Percentiles rank a stretch among this genome's conserved stretches.
phyloP scores from a whole-genome alignment of 2,113 vertebrate genomes.

The Esox niger region DNA sequence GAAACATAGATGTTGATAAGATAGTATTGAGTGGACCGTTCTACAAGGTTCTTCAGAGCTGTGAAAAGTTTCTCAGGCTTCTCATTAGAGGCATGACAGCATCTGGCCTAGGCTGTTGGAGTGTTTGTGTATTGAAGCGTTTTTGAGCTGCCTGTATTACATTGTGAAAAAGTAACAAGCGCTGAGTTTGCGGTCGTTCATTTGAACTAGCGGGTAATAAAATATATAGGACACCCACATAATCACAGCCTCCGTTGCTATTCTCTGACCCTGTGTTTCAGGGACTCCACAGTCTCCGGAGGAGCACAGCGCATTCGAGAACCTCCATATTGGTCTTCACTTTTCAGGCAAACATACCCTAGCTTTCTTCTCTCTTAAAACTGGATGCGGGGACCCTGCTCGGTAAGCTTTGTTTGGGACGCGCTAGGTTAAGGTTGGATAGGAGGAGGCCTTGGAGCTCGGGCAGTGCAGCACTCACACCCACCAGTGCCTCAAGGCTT shows the following conservation, averaged over 20 bases:
- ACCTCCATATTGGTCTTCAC: no score
- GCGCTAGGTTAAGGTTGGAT: no score
- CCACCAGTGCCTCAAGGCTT: not conserved
- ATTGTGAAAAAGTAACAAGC: no score
- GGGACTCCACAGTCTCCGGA: slow-evolving; percentile 65
- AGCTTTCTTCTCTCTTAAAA: no score
- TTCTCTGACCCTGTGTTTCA: slow-evolving; percentile 32
- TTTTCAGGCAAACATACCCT: no score
- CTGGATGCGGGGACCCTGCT: no score
- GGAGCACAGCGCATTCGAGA: no score
- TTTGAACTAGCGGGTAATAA: no score
- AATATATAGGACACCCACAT: no score
- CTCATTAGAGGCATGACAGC: not conserved
- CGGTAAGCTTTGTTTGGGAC: no score
- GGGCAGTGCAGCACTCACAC: not conserved
- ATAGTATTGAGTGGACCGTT: slow-evolving; percentile 43
- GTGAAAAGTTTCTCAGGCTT: no score
- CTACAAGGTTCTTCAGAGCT: not conserved
- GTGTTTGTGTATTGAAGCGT: slow-evolving; percentile 9
- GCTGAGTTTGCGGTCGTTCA: no score
- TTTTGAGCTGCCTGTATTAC: slow-evolving; percentile 1
- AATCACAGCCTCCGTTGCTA: not conserved
- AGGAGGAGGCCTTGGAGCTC: not conserved
- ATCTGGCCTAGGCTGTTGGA: not conserved
- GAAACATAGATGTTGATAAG: slow-evolving; percentile 25